phyloP scores from a whole-genome alignment of 2,113 vertebrate species.

The Oncorhynchus mykiss region DNA sequence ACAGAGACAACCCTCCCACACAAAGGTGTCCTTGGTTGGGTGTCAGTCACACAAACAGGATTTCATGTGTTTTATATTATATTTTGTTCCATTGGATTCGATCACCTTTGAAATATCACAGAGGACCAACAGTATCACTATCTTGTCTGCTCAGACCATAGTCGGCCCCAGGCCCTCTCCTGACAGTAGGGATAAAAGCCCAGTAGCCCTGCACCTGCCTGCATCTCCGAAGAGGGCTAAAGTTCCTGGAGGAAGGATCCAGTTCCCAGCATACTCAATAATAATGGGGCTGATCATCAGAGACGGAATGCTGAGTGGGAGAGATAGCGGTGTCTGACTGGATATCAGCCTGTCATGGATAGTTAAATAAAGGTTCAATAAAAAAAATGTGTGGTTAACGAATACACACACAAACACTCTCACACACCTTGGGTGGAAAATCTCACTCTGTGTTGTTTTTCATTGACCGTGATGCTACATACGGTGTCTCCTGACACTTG shows the following conservation, averaged over 20 bases:
- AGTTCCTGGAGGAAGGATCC: conserved; percentile 32
- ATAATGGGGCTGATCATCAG: conserved; percentile 31
- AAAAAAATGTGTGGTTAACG: not conserved
- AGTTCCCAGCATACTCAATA: conserved; percentile 30
- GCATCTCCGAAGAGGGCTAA: conserved; percentile 13
- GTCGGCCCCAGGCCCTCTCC: conserved; percentile 2
- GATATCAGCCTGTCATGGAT: not conserved
- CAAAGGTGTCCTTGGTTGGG: not conserved
- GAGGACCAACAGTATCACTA: too few species aligned
- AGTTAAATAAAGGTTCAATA: too few species aligned
- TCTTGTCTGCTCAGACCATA: too few species aligned
- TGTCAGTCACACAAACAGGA: not conserved
- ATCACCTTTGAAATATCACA: too few species aligned
- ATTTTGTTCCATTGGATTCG: too few species aligned
- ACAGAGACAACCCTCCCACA: not conserved
- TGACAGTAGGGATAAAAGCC: conserved; percentile 25
- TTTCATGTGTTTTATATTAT: too few species aligned
- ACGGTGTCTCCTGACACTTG: not conserved
- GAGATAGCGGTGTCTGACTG: conserved; percentile 24
- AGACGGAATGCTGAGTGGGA: conserved; percentile 8
- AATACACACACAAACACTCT: not conserved
- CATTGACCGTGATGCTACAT: not conserved
- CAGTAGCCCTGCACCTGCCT: conserved; percentile 5
- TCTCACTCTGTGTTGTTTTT: conserved; percentile 9
- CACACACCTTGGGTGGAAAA: not conserved